phyloP scores from a whole-genome alignment of 1,140 invertebrate species.

The Brachionus sp. region DNA sequence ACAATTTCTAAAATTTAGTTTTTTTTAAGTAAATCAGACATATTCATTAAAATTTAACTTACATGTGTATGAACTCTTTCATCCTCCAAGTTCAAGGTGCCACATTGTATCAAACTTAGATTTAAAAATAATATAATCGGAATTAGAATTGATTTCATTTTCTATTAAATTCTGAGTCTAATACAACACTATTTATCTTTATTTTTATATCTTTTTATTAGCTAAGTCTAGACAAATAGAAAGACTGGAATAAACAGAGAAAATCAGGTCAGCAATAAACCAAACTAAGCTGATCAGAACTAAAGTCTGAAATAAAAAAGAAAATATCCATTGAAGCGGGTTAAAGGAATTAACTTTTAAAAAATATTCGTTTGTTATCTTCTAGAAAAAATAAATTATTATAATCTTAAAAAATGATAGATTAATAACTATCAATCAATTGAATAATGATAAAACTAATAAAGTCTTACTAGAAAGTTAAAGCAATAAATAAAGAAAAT shows the following conservation, averaged over 20 bases:
- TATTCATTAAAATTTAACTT: background rate
- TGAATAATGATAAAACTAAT: too few relatives aligned
- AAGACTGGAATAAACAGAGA: background rate
- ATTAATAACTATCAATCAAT: too few relatives aligned
- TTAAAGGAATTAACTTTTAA: too few relatives aligned
- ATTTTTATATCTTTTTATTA: background rate
- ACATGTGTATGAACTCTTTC: background rate
- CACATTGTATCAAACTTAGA: background rate
- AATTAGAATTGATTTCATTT: constrained; percentile 9
- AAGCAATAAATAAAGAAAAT: too few relatives aligned
- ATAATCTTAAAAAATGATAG: too few relatives aligned
- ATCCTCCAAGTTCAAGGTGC: background rate
- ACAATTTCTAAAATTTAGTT: constrained; percentile 51
- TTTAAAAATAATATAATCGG: background rate
- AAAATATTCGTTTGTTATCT: too few relatives aligned
- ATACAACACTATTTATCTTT: background rate
- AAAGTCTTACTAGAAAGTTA: too few relatives aligned
- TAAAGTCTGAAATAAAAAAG: background rate
- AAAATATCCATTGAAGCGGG: too few relatives aligned
- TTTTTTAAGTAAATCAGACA: background rate
- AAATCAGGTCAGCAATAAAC: background rate
- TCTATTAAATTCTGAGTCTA: background rate
- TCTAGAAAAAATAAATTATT: too few relatives aligned
- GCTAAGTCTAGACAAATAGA: background rate
- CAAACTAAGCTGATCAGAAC: background rate